A percentile compares a stretch with the other conserved stretches of the same genome.
Evolutionary conservation across 2,113 vertebrate genomes (phyloP).

Genomic region (Mirza zaza): DNA sequence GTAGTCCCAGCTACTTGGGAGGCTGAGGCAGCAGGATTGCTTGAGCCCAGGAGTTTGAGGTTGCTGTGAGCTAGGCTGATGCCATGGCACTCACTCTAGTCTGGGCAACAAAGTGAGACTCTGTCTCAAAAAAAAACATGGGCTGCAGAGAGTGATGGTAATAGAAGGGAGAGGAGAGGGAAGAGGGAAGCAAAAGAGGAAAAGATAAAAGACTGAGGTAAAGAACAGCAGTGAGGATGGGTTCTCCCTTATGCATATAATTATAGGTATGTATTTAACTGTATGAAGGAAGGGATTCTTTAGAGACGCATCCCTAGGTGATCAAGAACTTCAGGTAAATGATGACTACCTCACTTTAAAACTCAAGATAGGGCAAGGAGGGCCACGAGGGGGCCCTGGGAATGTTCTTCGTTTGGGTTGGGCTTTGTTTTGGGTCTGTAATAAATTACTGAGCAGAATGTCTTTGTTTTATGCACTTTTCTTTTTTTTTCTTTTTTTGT

Average conservation of each 20-base stretch:
- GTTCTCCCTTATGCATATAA: not conserved
- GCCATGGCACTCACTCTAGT: too few relatives aligned
- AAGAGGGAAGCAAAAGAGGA: not conserved
- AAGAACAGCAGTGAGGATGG: not conserved
- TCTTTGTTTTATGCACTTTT: not conserved
- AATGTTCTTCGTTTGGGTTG: not conserved
- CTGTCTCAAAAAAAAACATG: not conserved
- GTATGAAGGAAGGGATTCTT: not conserved
- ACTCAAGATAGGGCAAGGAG: not conserved
- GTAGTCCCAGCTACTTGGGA: too few relatives aligned
- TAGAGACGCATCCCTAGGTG: not conserved
- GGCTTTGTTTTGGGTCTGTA: not conserved
- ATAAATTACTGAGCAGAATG: not conserved
- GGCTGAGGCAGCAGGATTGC: too few relatives aligned
- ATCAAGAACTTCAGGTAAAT: not conserved
- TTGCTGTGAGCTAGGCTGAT: too few relatives aligned
- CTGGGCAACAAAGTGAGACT: too few relatives aligned
- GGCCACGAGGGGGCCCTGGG: too few relatives aligned
- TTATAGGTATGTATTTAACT: not conserved
- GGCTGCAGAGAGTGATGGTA: not conserved
- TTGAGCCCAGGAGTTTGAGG: too few relatives aligned
- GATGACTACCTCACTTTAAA: not conserved
- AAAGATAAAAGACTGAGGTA: not conserved
- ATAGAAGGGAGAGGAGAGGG: not conserved
- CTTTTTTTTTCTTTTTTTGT: conserved; percentile 11